Evolutionary conservation across 2,888 invertebrate genomes (phyloP).

Genomic region (Drosophila macrothrix): DNA sequence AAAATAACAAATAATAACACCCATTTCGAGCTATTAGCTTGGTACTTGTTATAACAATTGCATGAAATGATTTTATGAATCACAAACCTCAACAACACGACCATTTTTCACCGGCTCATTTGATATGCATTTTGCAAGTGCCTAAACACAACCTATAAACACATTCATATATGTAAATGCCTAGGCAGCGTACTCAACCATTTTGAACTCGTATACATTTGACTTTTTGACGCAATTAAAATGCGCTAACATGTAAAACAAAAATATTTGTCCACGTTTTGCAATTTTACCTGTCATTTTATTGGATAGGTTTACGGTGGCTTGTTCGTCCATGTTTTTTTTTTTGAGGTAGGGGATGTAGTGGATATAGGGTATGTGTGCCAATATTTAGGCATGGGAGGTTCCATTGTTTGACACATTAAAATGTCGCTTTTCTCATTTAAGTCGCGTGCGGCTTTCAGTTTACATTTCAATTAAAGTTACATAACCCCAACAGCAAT

Average conservation of each 20-base stretch:
- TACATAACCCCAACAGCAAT: slow-evolving; percentile 73
- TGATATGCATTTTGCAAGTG: slow-evolving; percentile 66
- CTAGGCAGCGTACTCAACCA: slow-evolving; percentile 23
- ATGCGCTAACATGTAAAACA: slow-evolving; percentile 53
- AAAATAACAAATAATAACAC: not conserved
- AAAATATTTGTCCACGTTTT: slow-evolving; percentile 42
- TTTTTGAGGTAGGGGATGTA: not conserved
- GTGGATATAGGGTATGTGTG: not conserved
- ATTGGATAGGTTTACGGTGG: slow-evolving; percentile 13
- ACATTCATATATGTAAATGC: slow-evolving; percentile 52
- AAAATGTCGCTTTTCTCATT: slow-evolving; percentile 70
- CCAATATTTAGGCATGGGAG: slow-evolving; percentile 14
- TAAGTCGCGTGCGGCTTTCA: slow-evolving; percentile 73
- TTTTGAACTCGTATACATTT: slow-evolving; percentile 49
- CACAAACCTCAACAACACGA: slow-evolving; percentile 33
- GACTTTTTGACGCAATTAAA: slow-evolving; percentile 78
- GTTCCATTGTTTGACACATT: slow-evolving; percentile 70
- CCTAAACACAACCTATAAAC: slow-evolving; percentile 64
- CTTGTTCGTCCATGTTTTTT: not conserved
- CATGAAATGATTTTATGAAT: slow-evolving; percentile 36
- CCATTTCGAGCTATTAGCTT: slow-evolving; percentile 23
- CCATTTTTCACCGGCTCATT: slow-evolving; percentile 52
- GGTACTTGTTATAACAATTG: slow-evolving; percentile 23
- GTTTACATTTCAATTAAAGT: slow-evolving; percentile 80
- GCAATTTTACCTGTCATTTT: slow-evolving; percentile 30